Evolutionary conservation across 2,888 invertebrate genomes (phyloP), one percentile per base, ranked within the genome.

Genomic region (Drosophila formosana): DNA sequence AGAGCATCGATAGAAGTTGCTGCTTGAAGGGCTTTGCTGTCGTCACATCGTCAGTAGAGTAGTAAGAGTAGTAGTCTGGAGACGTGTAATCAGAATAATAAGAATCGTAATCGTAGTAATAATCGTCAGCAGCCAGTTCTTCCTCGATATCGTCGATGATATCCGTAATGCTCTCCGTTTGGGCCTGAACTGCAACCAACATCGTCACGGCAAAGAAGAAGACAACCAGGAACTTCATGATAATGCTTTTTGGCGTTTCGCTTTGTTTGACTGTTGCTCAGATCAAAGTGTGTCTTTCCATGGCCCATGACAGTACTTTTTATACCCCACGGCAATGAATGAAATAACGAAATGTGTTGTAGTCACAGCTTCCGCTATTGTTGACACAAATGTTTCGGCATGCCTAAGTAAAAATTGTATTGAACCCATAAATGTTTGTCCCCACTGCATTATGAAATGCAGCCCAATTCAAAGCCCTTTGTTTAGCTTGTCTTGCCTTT

Each of bases 21-120:
- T 86, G 87, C 65, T 86, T 86, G 67, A 87, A 66, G 6, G 85
- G 84, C 34, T 55, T 76, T 0, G 11, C 0, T 4, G 86, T 84
- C 3, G 86, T 49, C 6, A 9, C 0, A 0, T 50, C 50, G 6
- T 43, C 49, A 11, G 3, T 4, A 13, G 25, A 34, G 41, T 13
- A 7, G 30, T 6, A 45, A 6, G 26, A n/a, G 11, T 23, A 46
- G 8, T 9, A 28, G 6, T 28, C 4, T 18, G 30, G 30, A 23
- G 23, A 8, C 6, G 23, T 46, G 5, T 28, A 46, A 5, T 46
- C 11, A 6, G 11, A 23, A 32, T 2, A n/a, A 11, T 34, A 47
- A 0, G 32, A 11, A 13, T 47, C 13, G 0, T 45, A 11, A 13
- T 47, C 13, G 1, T 11, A 9, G 11, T 23, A 30, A 30, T 28